Evolutionary conservation across 2,797 vertebrate species (phyloP), one percentile per base, ranked within the genome.

Genomic region (Zonotrichia albicollis): DNA sequence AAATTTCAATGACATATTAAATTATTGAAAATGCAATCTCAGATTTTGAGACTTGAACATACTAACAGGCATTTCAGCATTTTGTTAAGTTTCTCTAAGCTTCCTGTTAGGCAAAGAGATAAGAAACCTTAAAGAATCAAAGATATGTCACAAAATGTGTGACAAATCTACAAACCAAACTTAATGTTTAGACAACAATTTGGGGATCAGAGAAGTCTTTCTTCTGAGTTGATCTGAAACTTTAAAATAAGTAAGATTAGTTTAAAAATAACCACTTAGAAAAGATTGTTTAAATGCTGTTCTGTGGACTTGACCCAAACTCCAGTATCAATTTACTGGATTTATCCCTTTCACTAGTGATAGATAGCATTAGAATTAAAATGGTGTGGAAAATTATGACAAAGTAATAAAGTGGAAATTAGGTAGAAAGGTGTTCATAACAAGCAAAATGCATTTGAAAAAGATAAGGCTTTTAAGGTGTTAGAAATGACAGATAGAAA

Each of bases 1-100:
- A 71, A 10, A 16, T 50, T 36, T 95, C 77, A 95, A 89, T 75
- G 34, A 64, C 3, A 20, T 42, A 74, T 45, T 91, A 90, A 93
- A 84, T 42, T 22, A 60, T 9, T 46, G 65, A 87, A 43, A 32
- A 66, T 15, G 4, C 10, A 71, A 32, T 71, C n/a, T 83, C 38
- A 40, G 25, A 1, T 66, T 88, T 62, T 54, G 36, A 9, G 17
- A 8, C 9, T 25, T 60, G 62, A 76, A 84, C 20, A 64, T 23
- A 20, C 4, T 86, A 84, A 66, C 16, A 46, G 73, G 36, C 14
- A 75, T 80, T 81, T 94, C 48, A 75, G 4, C 16, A 72, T 15
- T 66, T 88, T 3, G 14, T 20, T 86, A 94, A 90, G 84, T 58
- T 74, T 60, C 42, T 80, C 29, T 38, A 58, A 50, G 17, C 13